phyloP scores from a whole-genome alignment of 2,113 vertebrate genomes.

The Sapajus apella region DNA sequence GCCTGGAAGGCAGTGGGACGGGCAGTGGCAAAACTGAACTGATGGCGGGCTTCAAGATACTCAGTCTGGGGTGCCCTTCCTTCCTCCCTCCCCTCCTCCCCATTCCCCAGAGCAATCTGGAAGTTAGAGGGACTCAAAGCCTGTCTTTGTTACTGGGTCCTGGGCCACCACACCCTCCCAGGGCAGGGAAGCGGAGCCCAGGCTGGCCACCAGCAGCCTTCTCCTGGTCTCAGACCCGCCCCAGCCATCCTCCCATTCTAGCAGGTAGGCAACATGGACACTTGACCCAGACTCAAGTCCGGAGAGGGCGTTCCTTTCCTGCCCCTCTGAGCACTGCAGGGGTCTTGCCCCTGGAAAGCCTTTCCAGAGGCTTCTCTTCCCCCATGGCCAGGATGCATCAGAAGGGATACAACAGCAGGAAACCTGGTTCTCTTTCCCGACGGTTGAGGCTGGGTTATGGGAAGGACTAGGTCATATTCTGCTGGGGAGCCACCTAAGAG shows the following conservation, averaged over 20 bases:
- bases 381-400: neutral
- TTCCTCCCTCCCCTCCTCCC: neutral
- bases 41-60: neutral
- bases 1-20: neutral
- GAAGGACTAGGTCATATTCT: neutral
- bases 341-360: neutral
- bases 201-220: neutral
- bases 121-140: constrained; percentile 38
- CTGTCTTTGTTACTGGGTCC: neutral
- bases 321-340: neutral
- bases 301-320: neutral
- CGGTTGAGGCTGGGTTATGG: neutral
- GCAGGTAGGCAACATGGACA: neutral
- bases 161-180: neutral
- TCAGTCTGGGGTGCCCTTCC: neutral
- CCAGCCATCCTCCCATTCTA: neutral
- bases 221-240: neutral
- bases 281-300: neutral
- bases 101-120: neutral
- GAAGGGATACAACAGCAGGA: neutral
- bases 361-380: constrained; percentile 6
- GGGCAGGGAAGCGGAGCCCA: neutral
- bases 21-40: neutral
- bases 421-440: neutral
- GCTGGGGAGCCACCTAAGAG: neutral